Conservation (phyloP, 2,888 invertebrate genomes). For the Aspidapion aeneum region DNA sequence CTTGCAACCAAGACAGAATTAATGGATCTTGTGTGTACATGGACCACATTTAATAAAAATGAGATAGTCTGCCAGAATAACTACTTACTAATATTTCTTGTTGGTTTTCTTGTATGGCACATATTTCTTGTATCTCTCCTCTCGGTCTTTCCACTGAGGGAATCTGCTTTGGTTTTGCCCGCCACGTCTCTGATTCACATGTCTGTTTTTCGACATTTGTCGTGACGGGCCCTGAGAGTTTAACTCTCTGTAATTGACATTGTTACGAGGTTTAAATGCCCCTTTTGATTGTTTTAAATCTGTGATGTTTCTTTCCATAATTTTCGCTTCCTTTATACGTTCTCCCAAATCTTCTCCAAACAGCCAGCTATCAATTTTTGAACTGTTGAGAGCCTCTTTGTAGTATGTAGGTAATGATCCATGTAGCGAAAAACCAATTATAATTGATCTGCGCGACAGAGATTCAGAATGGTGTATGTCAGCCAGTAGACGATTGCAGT, state of each 20-base stretch:
- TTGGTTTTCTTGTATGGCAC: constrained; percentile 4
- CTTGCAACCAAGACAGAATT: background rate
- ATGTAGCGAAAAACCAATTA: background rate
- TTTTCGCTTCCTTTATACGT: constrained; percentile 15
- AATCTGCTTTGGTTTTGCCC: background rate
- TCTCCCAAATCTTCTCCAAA: constrained; percentile 18
- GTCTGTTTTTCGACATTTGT: background rate
- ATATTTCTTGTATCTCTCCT: constrained; percentile 4
- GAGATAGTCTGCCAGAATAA: constrained; percentile 5
- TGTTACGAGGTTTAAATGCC: background rate
- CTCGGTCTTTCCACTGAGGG: background rate
- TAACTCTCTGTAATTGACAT: background rate
- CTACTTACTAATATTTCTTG: constrained; percentile 5
- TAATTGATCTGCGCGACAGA: constrained; percentile 5
- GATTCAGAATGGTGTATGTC: constrained; percentile 13
- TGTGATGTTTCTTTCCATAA: constrained; percentile 6
- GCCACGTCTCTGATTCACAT: background rate
- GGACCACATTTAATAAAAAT: constrained; percentile 6
- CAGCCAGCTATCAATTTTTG: constrained; percentile 13
- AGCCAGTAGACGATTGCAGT: constrained; percentile 11
- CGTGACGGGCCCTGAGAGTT: constrained; percentile 14
- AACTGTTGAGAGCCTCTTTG: constrained; percentile 3
- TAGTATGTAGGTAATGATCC: background rate
- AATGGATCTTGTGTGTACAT: constrained; percentile 3
- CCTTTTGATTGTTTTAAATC: constrained; percentile 2